Evolutionary conservation across 2,113 vertebrate genomes (phyloP), one percentile per base, ranked within the genome.

Genomic region (Chionomys nivalis): DNA sequence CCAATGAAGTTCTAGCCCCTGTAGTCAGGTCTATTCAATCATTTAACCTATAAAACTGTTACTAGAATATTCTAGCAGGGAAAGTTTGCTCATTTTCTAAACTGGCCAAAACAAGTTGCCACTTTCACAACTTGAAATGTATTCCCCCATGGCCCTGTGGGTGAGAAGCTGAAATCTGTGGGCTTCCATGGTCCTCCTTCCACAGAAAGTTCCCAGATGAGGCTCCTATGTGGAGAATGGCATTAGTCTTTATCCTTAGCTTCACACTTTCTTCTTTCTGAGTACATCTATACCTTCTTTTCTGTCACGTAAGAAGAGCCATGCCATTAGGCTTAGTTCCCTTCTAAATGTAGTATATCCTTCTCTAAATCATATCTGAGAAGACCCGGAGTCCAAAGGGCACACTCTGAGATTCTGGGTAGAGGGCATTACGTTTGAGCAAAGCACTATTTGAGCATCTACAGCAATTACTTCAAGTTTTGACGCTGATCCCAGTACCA

Each of bases 381-480:
- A 86, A 86, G 70, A 83, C 26, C 24, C 66, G 21, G 42, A 89
- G 66, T 89, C n/a, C 58, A 95, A 93, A 76, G 36, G 36, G 82
- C 16, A 31, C 19, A 26, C 49, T 89, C 39, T 83, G 28, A 92
- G 16, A 33, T 85, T 89, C 55, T 79, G 2, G 42, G 24, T 31
- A 31, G 24, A 36, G 17, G 66, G 21, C 47, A 52, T 24, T 63
- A 42, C 6, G 2, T 83, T 66, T 93, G 26, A n/a, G 7, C 17
- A n/a, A 33, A 93, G 26, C 5, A 55, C 28, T 14, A 55, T 81
- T 89, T 17, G 39, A 58, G 36, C 3, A 47, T 55, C 12, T 16
- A n/a, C 1, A 23, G 14, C 39, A 75, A 75, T 63, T 31, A 87
- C 24, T 77, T 13, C 17, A 77, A 49, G 24, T 73, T 89, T 75